Evolutionary conservation across 2,797 vertebrate species (phyloP).

Genomic region (Heliangelus exortis): DNA sequence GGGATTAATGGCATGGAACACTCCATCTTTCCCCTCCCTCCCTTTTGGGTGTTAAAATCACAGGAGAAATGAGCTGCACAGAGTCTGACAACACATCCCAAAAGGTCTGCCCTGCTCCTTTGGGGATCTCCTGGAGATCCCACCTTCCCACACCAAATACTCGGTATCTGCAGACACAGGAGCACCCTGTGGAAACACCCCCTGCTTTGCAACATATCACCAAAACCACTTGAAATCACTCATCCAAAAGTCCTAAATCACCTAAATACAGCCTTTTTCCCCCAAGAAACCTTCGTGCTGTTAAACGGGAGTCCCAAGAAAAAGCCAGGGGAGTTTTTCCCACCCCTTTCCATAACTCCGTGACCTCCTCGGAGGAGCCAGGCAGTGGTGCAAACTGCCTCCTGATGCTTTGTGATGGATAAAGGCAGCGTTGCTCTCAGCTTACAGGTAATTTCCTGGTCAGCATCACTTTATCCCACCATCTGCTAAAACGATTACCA

Average conservation of each 20-base stretch:
- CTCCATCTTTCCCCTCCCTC: neutral
- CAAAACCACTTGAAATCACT: neutral
- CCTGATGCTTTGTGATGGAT: neutral
- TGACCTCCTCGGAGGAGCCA: neutral
- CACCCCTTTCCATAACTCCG: neutral
- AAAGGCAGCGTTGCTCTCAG: neutral
- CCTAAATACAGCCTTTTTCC: neutral
- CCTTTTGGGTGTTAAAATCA: neutral
- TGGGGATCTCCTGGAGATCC: rapidly evolving
- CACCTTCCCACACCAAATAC: neutral
- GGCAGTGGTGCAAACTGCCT: neutral
- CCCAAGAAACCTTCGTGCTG: neutral
- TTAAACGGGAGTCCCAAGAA: neutral
- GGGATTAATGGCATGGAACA: rapidly evolving
- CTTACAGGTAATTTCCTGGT: slow-evolving; percentile 32
- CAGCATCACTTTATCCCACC: slow-evolving; percentile 41
- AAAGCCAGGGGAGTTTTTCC: neutral
- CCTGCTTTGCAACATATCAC: neutral
- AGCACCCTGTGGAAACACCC: neutral
- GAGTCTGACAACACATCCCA: neutral
- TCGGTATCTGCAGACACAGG: rapidly evolving
- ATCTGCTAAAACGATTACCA: slow-evolving; percentile 16
- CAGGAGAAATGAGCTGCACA: rapidly evolving
- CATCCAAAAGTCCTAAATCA: neutral
- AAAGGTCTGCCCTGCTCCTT: neutral